Base-by-base conservation (phyloP, 92 coral and sea anemone species). In the Epizoanthus stellaris region DNA sequence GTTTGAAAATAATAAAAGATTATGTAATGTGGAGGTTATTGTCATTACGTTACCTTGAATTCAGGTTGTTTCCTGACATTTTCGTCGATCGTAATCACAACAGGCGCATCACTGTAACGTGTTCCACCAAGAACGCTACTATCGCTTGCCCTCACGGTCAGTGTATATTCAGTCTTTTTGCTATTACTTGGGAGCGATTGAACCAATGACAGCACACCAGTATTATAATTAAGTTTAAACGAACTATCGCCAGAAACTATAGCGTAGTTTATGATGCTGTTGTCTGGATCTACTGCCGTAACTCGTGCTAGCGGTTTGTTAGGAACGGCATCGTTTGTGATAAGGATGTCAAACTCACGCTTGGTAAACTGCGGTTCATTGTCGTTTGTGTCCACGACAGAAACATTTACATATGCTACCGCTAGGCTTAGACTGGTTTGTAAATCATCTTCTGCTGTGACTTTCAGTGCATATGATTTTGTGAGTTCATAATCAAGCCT, bases 91-190 rank as follows among this genome's bases (percentile, higher is more conserved):
- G 66, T 42, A 49, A 94, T 79, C 58, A 88, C 73, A 7, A 94
- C 91, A 43, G 66, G 49, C 1, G 84, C 86, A 67, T 65, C 82
- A 25, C 88, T 20, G 4, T 66, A 62, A 67, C 67, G 70, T 53
- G 42, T 19, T 17, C 75, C 84, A 15, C 63, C 82, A 8, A 73
- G 19, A 1, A 5, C 45, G 5, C 61, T 59, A 0, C 52, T 81
- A 54, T 95, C 98, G 4, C 76, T 92, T 2, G 95, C 98, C 65
- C 86, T 86, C 4, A 94, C 88, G 47, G 84, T 87, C 38, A 94
- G 85, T 7, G 93, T 88, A 84, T 94, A 96, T 67, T 87, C 72
- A 76, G 87, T 86, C 49, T 68, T 81, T 1, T 62, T 58, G 13
- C 38, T 76, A 6, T 42, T 47, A 13, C 62, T 73, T 1, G 94